phyloP scores from a whole-genome alignment of 2,113 vertebrate species.

The Octodon degus region DNA sequence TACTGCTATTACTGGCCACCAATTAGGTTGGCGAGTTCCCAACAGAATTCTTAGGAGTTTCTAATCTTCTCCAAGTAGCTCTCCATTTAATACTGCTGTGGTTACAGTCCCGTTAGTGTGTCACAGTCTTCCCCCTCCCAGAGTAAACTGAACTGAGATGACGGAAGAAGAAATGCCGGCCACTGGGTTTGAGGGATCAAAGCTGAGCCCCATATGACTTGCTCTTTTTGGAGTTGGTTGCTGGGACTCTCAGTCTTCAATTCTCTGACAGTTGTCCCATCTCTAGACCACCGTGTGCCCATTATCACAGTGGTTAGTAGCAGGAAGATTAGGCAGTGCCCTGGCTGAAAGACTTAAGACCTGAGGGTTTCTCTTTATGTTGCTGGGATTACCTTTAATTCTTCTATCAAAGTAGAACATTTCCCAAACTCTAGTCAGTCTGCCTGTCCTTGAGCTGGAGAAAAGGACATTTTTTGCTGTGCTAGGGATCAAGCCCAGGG shows the following conservation, averaged over 20 bases:
- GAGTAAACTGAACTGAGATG: conserved; percentile 56
- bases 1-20: conserved; percentile 77
- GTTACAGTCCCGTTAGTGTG: neutral
- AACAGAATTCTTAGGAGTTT: conserved; percentile 63
- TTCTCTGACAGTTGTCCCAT: neutral
- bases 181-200: neutral
- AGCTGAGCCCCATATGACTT: neutral
- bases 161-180: conserved; percentile 65
- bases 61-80: conserved; percentile 74
- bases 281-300: neutral
- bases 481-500: neutral
- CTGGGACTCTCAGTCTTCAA: neutral
- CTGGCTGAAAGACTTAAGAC: neutral
- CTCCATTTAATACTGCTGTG: conserved; percentile 72
- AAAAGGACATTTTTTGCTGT: neutral
- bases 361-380: neutral
- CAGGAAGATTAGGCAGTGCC: neutral
- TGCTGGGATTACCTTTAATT: conserved; percentile 6
- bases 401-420: neutral
- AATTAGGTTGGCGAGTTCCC: conserved; percentile 75
- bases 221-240: neutral
- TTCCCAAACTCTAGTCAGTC: neutral
- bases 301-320: neutral
- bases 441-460: neutral
- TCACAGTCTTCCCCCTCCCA: conserved; percentile 65